Evolutionary conservation across 2,888 invertebrate genomes (phyloP).

Genomic region (Scotopteryx bipunctaria): DNA sequence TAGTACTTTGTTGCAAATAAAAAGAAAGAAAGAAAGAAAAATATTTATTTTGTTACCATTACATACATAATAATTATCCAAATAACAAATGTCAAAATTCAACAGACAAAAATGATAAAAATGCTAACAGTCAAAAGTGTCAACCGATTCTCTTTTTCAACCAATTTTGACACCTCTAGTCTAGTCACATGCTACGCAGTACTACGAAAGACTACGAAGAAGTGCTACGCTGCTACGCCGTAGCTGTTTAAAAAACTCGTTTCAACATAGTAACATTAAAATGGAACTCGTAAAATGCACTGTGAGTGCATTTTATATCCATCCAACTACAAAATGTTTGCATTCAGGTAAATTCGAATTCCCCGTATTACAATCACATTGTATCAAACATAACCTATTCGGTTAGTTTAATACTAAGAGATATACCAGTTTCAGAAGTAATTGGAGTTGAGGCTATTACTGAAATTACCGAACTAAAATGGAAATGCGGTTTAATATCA

Average conservation of each 20-base stretch:
- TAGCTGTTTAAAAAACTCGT: no score
- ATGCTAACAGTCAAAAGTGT: no score
- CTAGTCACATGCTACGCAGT: no score
- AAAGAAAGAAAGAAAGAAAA: no score
- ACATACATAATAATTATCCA: no score
- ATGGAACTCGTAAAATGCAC: not conserved
- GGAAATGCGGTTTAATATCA: slow-evolving; percentile 8
- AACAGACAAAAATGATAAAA: no score
- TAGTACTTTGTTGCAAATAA: no score
- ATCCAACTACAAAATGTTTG: not conserved
- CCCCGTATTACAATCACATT: no score
- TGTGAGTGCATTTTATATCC: not conserved
- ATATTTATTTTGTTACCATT: no score
- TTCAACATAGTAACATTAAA: not conserved
- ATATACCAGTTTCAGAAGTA: slow-evolving; percentile 8
- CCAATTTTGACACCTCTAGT: no score
- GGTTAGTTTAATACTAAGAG: slow-evolving; percentile 4
- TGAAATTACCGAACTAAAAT: slow-evolving; percentile 1
- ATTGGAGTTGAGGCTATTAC: slow-evolving; percentile 7
- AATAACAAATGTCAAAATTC: no score
- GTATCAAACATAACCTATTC: not conserved
- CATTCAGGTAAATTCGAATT: not conserved
- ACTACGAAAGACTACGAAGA: not conserved
- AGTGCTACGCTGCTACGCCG: not conserved
- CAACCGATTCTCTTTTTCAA: no score